Conservation (phyloP, 1,140 invertebrate genomes). For the Phenacoccus solenopsis region DNA sequence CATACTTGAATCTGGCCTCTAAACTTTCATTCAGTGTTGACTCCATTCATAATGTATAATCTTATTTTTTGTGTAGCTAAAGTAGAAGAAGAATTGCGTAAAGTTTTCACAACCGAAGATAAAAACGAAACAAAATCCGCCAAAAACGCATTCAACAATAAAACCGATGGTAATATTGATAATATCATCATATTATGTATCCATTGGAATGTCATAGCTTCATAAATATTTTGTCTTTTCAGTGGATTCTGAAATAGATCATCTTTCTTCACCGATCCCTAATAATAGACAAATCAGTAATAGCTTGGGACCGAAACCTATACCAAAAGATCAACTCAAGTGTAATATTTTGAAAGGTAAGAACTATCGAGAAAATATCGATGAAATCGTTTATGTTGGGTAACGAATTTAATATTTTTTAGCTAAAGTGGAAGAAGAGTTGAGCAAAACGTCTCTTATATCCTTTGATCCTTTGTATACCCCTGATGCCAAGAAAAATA, state of each 20-base stretch:
- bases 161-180: conserved; percentile 26
- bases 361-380: neutral
- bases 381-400: neutral
- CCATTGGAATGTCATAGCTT: too few relatives aligned
- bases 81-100: neutral
- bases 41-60: too few relatives aligned
- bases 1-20: too few relatives aligned
- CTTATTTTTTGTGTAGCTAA: neutral
- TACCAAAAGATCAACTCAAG: conserved; percentile 79
- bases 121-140: conserved; percentile 28
- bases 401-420: conserved; percentile 23
- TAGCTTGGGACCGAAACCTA: conserved; percentile 48
- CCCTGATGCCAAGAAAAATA: neutral
- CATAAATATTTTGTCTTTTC: neutral
- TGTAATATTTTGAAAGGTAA: conserved; percentile 87
- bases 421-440: conserved; percentile 46
- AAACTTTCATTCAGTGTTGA: too few relatives aligned
- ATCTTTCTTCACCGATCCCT: conserved; percentile 35
- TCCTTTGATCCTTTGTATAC: conserved; percentile 24
- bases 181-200: neutral
- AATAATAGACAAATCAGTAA: conserved; percentile 50
- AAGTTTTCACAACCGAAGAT: conserved; percentile 23
- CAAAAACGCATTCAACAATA: conserved; percentile 23
- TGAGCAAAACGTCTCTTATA: conserved; percentile 36
- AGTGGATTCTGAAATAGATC: conserved; percentile 9